Conservation (phyloP, 2,113 vertebrate species). For the Periophthalmus modestus region DNA sequence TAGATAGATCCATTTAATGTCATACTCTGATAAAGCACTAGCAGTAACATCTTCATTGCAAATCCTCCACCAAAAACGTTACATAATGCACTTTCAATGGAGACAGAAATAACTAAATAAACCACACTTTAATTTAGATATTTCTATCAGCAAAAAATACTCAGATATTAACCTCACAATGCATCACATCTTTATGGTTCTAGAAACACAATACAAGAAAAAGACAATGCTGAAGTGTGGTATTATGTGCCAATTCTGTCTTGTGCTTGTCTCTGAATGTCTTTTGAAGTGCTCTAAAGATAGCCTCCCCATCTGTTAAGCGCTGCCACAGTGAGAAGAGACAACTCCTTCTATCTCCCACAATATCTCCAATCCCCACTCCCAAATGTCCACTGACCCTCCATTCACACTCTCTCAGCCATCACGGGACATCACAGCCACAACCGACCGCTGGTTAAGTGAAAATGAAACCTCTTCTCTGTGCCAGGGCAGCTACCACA, state of each 20-base stretch:
- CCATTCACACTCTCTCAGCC: slow-evolving; percentile 17
- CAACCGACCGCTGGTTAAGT: slow-evolving; percentile 20
- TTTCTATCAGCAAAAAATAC: not conserved
- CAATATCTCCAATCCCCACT: slow-evolving; percentile 31
- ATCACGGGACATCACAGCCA: too few relatives aligned
- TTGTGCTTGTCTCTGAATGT: slow-evolving; percentile 34
- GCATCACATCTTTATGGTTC: not conserved
- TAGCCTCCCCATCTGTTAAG: slow-evolving; percentile 55
- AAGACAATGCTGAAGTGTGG: not conserved
- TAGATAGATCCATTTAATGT: too few relatives aligned
- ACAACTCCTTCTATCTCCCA: slow-evolving; percentile 52
- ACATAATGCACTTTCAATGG: not conserved
- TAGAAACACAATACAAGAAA: not conserved
- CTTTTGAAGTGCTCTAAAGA: slow-evolving; percentile 57
- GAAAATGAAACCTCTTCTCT: slow-evolving; percentile 29
- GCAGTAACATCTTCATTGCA: not conserved
- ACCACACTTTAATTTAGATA: too few relatives aligned
- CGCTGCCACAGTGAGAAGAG: slow-evolving; percentile 48
- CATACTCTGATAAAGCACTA: too few relatives aligned
- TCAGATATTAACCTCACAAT: not conserved
- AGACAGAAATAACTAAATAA: too few relatives aligned
- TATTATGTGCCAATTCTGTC: slow-evolving; percentile 10
- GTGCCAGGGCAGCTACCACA: not conserved
- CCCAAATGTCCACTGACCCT: slow-evolving; percentile 29
- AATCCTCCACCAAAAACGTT: too few relatives aligned